Conservation (phyloP, 2,113 vertebrate genomes). For the Apistogramma diplotaenia region DNA sequence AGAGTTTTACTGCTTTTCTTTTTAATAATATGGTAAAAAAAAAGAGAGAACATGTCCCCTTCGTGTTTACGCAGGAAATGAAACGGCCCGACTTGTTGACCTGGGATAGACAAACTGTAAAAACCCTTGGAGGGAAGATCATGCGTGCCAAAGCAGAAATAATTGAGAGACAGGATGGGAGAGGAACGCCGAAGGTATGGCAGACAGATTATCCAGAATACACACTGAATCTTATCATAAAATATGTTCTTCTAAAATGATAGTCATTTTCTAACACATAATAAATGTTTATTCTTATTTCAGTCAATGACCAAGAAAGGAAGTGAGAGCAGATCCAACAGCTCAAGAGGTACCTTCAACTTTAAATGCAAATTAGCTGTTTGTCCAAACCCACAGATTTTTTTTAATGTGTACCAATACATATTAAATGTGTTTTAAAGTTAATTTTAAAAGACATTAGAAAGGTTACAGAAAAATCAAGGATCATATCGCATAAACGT, state of each 20-base stretch:
- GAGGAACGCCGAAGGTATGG: slow-evolving; percentile 67
- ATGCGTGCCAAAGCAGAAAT: slow-evolving; percentile 74
- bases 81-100: slow-evolving; percentile 75
- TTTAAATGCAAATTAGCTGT: neutral
- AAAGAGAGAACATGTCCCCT: neutral
- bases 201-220: neutral
- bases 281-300: neutral
- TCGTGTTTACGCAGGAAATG: slow-evolving; percentile 54
- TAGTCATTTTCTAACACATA: neutral
- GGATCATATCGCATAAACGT: neutral
- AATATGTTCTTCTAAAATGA: neutral
- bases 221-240: neutral
- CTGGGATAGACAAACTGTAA: slow-evolving; percentile 55
- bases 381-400: no score
- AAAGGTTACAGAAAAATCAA: neutral
- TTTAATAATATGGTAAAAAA: neutral
- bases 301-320: slow-evolving; percentile 32
- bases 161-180: slow-evolving; percentile 75
- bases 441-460: neutral
- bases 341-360: slow-evolving; percentile 39
- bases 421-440: neutral
- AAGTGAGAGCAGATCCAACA: slow-evolving; percentile 3
- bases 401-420: neutral
- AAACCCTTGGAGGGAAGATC: slow-evolving; percentile 61
- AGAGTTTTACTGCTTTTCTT: neutral